A percentile compares a stretch with the other conserved stretches of the same genome.
Evolutionary conservation across 2,888 invertebrate genomes (phyloP).

Genomic region (Cheilosia urbana): DNA sequence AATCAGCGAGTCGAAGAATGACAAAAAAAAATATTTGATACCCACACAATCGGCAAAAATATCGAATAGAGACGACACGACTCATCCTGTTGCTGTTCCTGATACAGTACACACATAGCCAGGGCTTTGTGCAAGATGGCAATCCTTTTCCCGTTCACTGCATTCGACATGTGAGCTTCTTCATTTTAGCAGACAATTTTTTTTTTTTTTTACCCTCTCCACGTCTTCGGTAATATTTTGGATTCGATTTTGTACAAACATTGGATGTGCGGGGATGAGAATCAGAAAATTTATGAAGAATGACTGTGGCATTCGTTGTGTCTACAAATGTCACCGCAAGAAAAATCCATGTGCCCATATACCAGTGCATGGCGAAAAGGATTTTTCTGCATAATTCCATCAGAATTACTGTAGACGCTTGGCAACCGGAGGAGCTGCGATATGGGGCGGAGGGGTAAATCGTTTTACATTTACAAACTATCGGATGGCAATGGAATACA

Average conservation of each 20-base stretch:
- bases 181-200: slow-evolving; percentile 35
- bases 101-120: slow-evolving; percentile 22
- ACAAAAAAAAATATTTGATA: background rate
- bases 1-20: slow-evolving; percentile 66
- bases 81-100: slow-evolving; percentile 71
- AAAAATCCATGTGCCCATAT: slow-evolving; percentile 56
- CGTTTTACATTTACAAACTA: slow-evolving; percentile 75
- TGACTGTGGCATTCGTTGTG: slow-evolving; percentile 71
- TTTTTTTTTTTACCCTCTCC: slow-evolving; percentile 8
- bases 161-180: slow-evolving; percentile 74
- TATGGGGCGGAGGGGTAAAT: slow-evolving; percentile 20
- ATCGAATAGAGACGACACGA: slow-evolving; percentile 59
- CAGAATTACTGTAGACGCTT: slow-evolving; percentile 60
- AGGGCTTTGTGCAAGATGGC: slow-evolving; percentile 48
- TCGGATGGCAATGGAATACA: slow-evolving; percentile 68
- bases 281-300: slow-evolving; percentile 68
- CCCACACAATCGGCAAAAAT: slow-evolving; percentile 52
- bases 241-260: slow-evolving; percentile 53
- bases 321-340: slow-evolving; percentile 76
- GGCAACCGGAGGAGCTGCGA: background rate
- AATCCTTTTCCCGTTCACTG: slow-evolving; percentile 71
- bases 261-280: slow-evolving; percentile 11
- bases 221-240: slow-evolving; percentile 22
- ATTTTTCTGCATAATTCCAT: slow-evolving; percentile 73
- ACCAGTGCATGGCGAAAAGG: slow-evolving; percentile 23